Percentiles rank a stretch among this genome's conserved stretches.
These are phyloP conservation scores for Panagrolaimus sp. DNA, from an alignment of 1,140 invertebrate genomes.

Conservation along the genomic window DNA sequence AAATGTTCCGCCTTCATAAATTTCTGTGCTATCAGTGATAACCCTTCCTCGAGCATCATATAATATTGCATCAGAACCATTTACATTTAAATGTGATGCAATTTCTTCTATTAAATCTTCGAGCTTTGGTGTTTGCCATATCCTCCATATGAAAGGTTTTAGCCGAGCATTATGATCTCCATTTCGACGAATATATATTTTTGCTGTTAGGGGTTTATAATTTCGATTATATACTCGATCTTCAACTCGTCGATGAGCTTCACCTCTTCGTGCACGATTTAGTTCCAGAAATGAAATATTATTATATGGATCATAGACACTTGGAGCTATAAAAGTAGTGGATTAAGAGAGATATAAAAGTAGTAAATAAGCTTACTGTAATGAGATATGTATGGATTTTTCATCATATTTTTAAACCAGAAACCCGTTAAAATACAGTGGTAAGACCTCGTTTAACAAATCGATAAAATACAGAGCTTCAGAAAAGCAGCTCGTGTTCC, in stretches of 20 bases:
- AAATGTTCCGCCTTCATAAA: slow-evolving; percentile 17
- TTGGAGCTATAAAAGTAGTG: slow-evolving; percentile 14
- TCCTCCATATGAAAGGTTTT: slow-evolving; percentile 15
- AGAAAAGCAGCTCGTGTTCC: too few relatives aligned
- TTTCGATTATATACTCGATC: neutral
- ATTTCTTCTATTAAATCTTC: slow-evolving; percentile 14
- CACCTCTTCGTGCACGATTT: slow-evolving; percentile 10
- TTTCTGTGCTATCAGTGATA: slow-evolving; percentile 1
- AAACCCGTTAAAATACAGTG: too few relatives aligned
- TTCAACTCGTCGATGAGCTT: neutral
- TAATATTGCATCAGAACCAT: neutral
- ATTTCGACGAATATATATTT: slow-evolving; percentile 20
- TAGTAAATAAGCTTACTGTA: neutral
- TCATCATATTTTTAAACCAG: too few relatives aligned
- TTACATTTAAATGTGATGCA: slow-evolving; percentile 14
- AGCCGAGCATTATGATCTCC: neutral
- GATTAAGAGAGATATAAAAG: neutral
- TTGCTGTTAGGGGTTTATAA: neutral
- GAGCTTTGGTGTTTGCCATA: neutral
- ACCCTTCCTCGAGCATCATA: slow-evolving; percentile 5
- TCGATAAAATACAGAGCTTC: too few relatives aligned
- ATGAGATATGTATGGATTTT: neutral
- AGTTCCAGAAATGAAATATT: slow-evolving; percentile 20
- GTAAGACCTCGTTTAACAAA: too few relatives aligned
- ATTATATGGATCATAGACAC: slow-evolving; percentile 18